Conservation (phyloP, 2,888 invertebrate species). For the Caenorhabditis japonica region DNA sequence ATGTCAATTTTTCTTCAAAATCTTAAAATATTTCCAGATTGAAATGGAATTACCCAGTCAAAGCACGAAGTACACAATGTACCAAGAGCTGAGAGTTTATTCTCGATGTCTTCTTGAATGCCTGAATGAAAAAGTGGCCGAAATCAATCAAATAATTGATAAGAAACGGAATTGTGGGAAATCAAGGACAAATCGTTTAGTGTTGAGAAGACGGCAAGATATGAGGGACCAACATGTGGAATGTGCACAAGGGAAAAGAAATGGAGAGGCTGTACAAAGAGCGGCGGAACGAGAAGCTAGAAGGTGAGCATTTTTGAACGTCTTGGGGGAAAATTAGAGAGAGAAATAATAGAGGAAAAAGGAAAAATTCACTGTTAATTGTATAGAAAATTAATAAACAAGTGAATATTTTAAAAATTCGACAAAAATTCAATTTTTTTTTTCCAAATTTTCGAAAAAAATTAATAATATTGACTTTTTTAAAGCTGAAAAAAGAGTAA, state of each 20-base stretch:
- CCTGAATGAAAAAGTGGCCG: constrained; percentile 91
- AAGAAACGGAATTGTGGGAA: constrained; percentile 84
- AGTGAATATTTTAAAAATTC: too few relatives aligned
- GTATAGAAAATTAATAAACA: too few relatives aligned
- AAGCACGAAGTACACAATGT: constrained; percentile 89
- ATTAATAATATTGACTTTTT: too few relatives aligned
- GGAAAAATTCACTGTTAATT: too few relatives aligned
- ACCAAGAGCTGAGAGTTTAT: constrained; percentile 95
- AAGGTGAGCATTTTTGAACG: constrained; percentile 50
- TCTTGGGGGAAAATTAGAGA: constrained; percentile 3
- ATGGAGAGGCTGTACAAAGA: constrained; percentile 63
- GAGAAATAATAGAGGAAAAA: too few relatives aligned
- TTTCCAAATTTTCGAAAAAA: neutral
- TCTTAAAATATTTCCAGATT: too few relatives aligned
- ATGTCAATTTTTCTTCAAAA: too few relatives aligned
- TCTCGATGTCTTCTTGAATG: constrained; percentile 96
- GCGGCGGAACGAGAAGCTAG: constrained; percentile 73
- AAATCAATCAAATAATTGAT: constrained; percentile 83
- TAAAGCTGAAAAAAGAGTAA: too few relatives aligned
- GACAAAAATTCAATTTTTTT: too few relatives aligned
- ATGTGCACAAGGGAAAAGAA: constrained; percentile 80
- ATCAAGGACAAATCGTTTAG: constrained; percentile 84
- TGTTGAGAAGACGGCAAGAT: constrained; percentile 83
- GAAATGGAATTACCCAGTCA: constrained; percentile 82
- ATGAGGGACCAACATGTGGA: constrained; percentile 94